Base-by-base conservation (phyloP, 2,888 invertebrate species). In the Synergus itoensis region DNA sequence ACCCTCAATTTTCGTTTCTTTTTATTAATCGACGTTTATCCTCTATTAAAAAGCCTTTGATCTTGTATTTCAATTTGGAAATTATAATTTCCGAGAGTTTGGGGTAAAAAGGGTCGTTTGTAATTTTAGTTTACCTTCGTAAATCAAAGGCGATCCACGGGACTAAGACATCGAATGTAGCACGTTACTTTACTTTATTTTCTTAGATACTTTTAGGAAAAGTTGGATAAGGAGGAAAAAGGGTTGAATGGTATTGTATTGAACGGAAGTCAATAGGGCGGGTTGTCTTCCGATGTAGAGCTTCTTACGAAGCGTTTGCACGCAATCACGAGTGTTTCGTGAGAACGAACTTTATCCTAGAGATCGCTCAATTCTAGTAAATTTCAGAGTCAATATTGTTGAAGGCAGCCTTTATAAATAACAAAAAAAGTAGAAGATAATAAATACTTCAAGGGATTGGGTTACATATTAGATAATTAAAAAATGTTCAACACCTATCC, bases 201-300 rank as follows among this genome's bases (percentile, higher is more conserved):
- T 28, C 28, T 28, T 28, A 36, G 43, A 40, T 11, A 67, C 41
- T 79, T 77, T 77, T 21, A 69, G 28, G 28, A 48, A 69, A 69
- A 48, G 45, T 45, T 69, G 21, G 21, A 67, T 67, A 21, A 67
- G 21, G 45, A 43, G 21, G 21, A 48, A 28, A 14, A 45, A 65
- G 41, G 41, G 65, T 80, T 82, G 81, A 81, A 77, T 79, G 80
- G 80, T 36, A 69, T 69, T 69, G 69, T 69, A 69, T 85, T 77
- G 80, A 81, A 84, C 82, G 83, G 79, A 87, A 87, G 88, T 86
- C 89, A 86, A 89, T 89, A 88, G 87, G 85, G 88, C 85, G 86
- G 83, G 86, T 86, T 87, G 84, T 84, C 83, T 82, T 69, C 81
- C 79, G 84, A 86, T 86, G 85, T 81, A 81, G 82, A 79, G 78